Evolutionary conservation across 2,888 invertebrate genomes (phyloP), one percentile per base, ranked within the genome.

Genomic region (Leptinotarsa tumamoca): DNA sequence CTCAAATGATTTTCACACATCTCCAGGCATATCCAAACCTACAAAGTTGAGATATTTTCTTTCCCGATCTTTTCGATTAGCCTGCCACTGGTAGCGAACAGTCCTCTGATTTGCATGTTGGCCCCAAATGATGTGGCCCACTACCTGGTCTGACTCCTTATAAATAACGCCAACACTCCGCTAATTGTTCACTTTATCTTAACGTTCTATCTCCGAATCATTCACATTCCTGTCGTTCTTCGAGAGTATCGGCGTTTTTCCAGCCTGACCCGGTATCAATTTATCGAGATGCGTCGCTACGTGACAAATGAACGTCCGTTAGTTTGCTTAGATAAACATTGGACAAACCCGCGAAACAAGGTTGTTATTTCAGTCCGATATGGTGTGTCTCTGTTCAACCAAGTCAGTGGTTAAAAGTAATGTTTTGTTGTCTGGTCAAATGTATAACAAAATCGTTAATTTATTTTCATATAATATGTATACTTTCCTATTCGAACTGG

Each of bases 121-220:
- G 76, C 82, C 81, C 77, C 78, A 82, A 83, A 82, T 83, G 80
- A 82, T 80, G 79, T 75, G 78, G 75, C 18, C 80, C 70, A 73
- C 80, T 81, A 80, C 81, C 79, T 79, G 81, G 68, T 69, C 68
- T 49, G 63, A 54, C 75, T 76, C 80, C 71, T 76, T 78, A 83
- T 84, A 84, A 84, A 84, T 83, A 83, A 84, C 82, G 80, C 80
- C 80, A 83, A 83, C 83, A 83, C 82, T 80, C 83, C 80, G 83
- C 84, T 84, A 84, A 84, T 84, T 84, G 84, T 84, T 83, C 81
- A 76, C 79, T 78, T 84, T 84, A 84, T 84, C 84, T 84, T 82
- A 82, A 84, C 81, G 81, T 74, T 80, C 82, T 79, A 84, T 84
- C 84, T 83, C 76, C 78, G 82, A 82, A 82, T 82, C 78, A 78